Base-by-base conservation (phyloP, 2,888 invertebrate species). In the Drosophila incognita region DNA sequence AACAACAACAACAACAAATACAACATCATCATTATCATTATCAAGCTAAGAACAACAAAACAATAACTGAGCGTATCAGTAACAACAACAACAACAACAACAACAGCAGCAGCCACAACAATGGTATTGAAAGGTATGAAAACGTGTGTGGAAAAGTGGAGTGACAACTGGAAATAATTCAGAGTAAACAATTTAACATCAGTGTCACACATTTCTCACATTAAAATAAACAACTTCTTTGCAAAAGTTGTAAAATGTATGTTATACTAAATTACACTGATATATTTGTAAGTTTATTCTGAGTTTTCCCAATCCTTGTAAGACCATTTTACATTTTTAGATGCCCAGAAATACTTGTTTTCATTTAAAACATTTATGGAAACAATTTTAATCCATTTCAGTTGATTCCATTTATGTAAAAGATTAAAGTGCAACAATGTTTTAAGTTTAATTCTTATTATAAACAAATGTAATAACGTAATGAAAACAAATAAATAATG, bases 31-130 rank as follows among this genome's bases (percentile, higher is more conserved):
- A 75, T 71, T 76, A 68, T 72, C 54, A 72, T 76, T 63, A 68
- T 69, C 61, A 61, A 40, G 57, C 48, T 48, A 35, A 56, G 48
- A 57, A 59, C 35, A 63, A 35, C 36, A 57, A 40, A 59, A 79
- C 80, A 77, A 75, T 75, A 71, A 60, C 21, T 48, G 74, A 75
- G 40, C 60, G 59, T 69, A 65, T 74, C 79, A 62, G 51, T 61
- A 74, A 56, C 77, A 64, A 64, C 33, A 69, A 54, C 75, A 56
- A 40, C 75, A 56, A 40, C 56, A 76, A 38, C 63, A 60, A 36
- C 54, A 57, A 15, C 36, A 36, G 4, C 18, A 46, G 24, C 24
- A 24, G 46, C 24, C 46, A 46, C 27, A 54, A 51, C 65, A 69
- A 35, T n/a, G 2, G 21, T 53, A 74, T 53, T 29, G 15, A 27